Percentiles rank a stretch among this genome's conserved stretches.
Evolutionary conservation across 2,797 vertebrate species (phyloP).

Genomic region (Australoheros facetus): DNA sequence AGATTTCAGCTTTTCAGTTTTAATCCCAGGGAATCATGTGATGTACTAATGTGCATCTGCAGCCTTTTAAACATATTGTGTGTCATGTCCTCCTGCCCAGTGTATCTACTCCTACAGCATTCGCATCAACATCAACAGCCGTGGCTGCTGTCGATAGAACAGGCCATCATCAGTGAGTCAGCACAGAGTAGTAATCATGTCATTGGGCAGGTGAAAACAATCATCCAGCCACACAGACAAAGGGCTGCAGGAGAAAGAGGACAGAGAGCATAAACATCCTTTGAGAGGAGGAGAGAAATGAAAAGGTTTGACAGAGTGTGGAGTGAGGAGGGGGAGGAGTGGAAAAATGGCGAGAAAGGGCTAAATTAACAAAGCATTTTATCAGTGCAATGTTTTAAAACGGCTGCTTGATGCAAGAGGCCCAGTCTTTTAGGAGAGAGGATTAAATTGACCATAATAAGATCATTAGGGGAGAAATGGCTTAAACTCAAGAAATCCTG

Average conservation of each 20-base stretch:
- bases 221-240: slow-evolving; percentile 41
- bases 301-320: slow-evolving; percentile 32
- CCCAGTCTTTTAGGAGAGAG: slow-evolving; percentile 6
- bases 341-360: background rate
- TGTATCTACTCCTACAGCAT: slow-evolving; percentile 15
- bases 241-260: slow-evolving; percentile 36
- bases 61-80: slow-evolving; percentile 4
- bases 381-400: background rate
- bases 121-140: slow-evolving; percentile 41
- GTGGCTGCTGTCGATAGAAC: slow-evolving; percentile 35
- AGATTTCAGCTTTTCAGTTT: background rate
- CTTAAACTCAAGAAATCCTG: slow-evolving; percentile 42
- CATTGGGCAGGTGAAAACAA: slow-evolving; percentile 64
- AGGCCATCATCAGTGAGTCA: slow-evolving; percentile 62
- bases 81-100: background rate
- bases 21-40: background rate
- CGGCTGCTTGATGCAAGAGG: slow-evolving; percentile 7
- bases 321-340: slow-evolving; percentile 6
- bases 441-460: slow-evolving; percentile 34
- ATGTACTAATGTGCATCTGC: background rate
- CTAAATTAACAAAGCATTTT: slow-evolving; percentile 17
- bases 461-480: slow-evolving; percentile 47
- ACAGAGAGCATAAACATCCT: slow-evolving; percentile 35
- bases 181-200: slow-evolving; percentile 49
- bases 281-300: slow-evolving; percentile 32